Conservation (phyloP, 2,888 invertebrate species). For the Drosophila paranaensis region DNA sequence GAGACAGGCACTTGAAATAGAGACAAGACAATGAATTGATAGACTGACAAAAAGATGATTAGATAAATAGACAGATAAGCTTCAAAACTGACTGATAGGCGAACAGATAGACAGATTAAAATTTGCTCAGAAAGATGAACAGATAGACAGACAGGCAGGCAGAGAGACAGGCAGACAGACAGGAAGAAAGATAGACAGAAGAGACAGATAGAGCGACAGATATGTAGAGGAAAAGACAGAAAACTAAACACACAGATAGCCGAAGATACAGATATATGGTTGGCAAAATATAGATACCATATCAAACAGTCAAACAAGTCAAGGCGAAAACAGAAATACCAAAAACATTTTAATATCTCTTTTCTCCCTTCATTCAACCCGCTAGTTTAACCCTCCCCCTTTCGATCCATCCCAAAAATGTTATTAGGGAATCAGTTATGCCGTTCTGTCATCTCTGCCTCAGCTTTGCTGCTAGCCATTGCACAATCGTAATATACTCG, state of each 20-base stretch:
- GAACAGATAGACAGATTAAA: background rate
- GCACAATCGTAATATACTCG: slow-evolving; percentile 1
- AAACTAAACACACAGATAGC: no score
- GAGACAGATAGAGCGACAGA: background rate
- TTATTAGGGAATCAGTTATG: slow-evolving; percentile 7
- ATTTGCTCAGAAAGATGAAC: background rate
- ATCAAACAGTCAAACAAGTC: background rate
- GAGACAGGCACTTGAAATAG: background rate
- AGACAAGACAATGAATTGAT: background rate
- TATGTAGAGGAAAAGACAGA: background rate
- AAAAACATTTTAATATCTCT: background rate
- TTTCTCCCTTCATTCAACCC: background rate
- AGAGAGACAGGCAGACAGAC: background rate
- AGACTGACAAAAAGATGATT: no score
- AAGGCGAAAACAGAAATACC: background rate
- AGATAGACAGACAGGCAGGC: background rate
- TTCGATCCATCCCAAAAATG: background rate
- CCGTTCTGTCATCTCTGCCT: background rate
- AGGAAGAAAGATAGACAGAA: background rate
- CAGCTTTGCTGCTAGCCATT: background rate
- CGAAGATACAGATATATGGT: background rate
- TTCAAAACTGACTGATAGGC: background rate
- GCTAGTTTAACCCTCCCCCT: background rate
- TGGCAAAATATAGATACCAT: no score
- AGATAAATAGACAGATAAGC: background rate